Evolutionary conservation across 1,140 invertebrate genomes (phyloP), one percentile per base, ranked within the genome.

Genomic region (Caenorhabditis briggsae): DNA sequence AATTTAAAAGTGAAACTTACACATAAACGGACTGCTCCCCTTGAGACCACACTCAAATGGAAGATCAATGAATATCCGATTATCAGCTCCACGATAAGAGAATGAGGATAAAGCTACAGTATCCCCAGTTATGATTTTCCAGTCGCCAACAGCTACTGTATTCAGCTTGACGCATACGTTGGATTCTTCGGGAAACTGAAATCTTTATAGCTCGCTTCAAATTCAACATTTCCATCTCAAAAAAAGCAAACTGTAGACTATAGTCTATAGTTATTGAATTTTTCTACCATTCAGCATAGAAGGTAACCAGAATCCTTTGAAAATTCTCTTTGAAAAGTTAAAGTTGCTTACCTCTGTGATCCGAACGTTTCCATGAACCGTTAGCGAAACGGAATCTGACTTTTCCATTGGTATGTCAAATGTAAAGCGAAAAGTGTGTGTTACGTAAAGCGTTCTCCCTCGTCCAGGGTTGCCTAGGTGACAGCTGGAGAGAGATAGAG

Each of bases 181-280:
- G 5, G 43, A 46, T 78, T 78, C 70, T 78, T 78, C 46, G 9
- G 70, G 70, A 46, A 78, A 78, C 70, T 78, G 46, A 78, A 50
- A 78, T 50, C 9, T 58, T 53, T 11, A 16, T 1, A 53, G 9
- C 16, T 12, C 50, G 1, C 9, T 33, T 33, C 33, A 33, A 53
- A 16, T 9, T 14, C 11, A 53, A 53, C 16, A 53, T 53, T 53
- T 53, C 16, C 5, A 14, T 5, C 16, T 53, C 12, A 16, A 14
- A 14, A 2, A 53, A 53, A 2, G 50, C 11, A 53, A 11, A 53
- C 50, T 14, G 11, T 53, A 16, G 50, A 50, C n/a, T 50, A 14
- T 8, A 50, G 50, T 50, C 50, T 53, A 9, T 53, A 16, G 50
- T 11, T 53, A 53, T 53, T 53, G 33, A 33, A 33, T 33, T 33